These are phyloP conservation scores for Fratercula arctica DNA, from an alignment of 2,797 vertebrate species.

Conservation along the genomic window DNA sequence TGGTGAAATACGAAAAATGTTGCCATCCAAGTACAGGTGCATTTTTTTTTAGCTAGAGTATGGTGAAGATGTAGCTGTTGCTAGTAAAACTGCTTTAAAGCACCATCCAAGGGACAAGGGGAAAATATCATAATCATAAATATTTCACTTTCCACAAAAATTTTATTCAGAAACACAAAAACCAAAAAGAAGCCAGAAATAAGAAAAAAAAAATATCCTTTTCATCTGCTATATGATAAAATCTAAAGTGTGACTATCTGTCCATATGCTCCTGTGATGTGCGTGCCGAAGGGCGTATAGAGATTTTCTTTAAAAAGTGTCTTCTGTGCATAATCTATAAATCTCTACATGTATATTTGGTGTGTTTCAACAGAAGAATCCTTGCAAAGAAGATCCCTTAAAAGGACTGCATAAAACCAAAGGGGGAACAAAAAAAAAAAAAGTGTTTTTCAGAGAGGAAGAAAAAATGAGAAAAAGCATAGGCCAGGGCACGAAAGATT, in stretches of 20 bases:
- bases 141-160: not conserved
- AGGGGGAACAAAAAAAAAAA: not conserved
- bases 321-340: constrained; percentile 15
- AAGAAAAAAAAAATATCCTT: not conserved
- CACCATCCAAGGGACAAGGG: not conserved
- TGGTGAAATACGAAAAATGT: not conserved
- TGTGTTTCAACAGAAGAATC: constrained; percentile 4
- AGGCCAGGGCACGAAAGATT: not conserved
- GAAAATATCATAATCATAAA: not conserved
- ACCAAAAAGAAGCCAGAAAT: not conserved
- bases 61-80: not conserved
- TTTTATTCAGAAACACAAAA: not conserved
- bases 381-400: not conserved
- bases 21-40: not conserved
- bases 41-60: not conserved
- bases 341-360: not conserved
- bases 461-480: not conserved
- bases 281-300: not conserved
- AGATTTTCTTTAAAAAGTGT: not conserved
- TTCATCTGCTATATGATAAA: constrained; percentile 1
- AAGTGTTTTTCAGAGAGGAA: not conserved
- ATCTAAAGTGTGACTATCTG: constrained; percentile 11
- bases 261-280: constrained; percentile 10
- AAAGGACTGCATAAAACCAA: not conserved
- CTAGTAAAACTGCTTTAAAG: not conserved